Evolutionary conservation across 1,140 invertebrate species (phyloP).

Genomic region (Plectrocnemia conspersa): DNA sequence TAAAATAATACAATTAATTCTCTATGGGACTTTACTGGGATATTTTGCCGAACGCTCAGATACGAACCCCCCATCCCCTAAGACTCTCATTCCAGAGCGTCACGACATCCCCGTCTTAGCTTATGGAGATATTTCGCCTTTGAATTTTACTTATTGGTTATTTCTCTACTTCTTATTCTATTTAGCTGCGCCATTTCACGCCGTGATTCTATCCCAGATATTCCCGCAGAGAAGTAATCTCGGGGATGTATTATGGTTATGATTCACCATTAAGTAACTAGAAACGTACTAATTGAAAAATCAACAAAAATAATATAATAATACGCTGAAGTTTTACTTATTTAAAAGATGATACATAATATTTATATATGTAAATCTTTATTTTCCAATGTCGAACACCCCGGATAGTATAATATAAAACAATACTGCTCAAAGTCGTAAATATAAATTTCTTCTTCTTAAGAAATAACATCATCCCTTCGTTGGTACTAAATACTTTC

Average conservation of each 20-base stretch:
- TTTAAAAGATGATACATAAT: no score
- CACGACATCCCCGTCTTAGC: slow-evolving; percentile 17
- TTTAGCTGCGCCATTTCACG: slow-evolving; percentile 22
- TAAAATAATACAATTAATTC: slow-evolving; percentile 54
- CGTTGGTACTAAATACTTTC: background rate
- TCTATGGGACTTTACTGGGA: slow-evolving; percentile 39
- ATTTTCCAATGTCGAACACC: no score
- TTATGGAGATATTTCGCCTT: slow-evolving; percentile 31
- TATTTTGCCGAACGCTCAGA: slow-evolving; percentile 17
- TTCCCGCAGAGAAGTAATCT: background rate
- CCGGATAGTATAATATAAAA: no score
- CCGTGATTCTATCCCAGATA: slow-evolving; percentile 20
- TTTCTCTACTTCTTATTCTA: slow-evolving; percentile 21
- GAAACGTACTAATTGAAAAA: background rate
- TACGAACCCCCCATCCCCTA: background rate
- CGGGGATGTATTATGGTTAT: background rate
- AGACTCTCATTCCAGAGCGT: background rate
- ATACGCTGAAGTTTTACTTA: no score
- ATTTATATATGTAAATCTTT: no score
- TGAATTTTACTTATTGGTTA: slow-evolving; percentile 36
- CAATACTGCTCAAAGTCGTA: slow-evolving; percentile 31
- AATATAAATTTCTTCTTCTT: slow-evolving; percentile 28
- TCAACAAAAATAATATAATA: background rate
- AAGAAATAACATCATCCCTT: background rate
- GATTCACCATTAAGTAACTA: background rate